These are phyloP conservation scores for Eumerus sabulonum DNA, from an alignment of 2,888 invertebrate genomes.

Conservation along the genomic window DNA sequence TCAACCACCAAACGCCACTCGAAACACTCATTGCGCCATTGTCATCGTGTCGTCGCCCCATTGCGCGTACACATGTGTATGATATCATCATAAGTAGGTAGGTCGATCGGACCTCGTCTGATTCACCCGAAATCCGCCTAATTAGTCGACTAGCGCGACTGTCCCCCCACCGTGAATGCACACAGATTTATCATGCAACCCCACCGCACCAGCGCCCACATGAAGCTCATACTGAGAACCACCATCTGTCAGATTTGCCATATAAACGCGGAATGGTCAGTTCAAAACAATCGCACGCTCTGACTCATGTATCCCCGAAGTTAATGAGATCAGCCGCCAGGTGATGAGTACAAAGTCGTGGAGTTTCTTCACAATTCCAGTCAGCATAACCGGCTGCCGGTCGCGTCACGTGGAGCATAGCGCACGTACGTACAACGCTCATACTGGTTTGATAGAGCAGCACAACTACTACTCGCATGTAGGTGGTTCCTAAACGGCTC, in stretches of 20 bases:
- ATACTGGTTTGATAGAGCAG: conserved; percentile 38
- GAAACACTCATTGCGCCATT: neutral
- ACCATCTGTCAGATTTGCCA: conserved; percentile 42
- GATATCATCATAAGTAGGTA: conserved; percentile 64
- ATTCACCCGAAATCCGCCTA: conserved; percentile 41
- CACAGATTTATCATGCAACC: conserved; percentile 48
- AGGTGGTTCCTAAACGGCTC: conserved; percentile 27
- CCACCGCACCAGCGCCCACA: conserved; percentile 27
- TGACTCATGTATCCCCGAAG: neutral
- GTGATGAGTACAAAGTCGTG: neutral
- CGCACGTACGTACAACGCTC: too few relatives aligned
- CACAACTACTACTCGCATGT: conserved; percentile 16
- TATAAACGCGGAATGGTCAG: neutral
- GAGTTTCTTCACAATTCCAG: conserved; percentile 2
- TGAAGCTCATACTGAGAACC: neutral
- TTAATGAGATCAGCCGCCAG: too few relatives aligned
- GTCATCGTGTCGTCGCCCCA: neutral
- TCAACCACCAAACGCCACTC: too few relatives aligned
- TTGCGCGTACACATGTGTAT: conserved; percentile 50
- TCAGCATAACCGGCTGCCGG: neutral
- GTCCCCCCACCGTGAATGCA: neutral
- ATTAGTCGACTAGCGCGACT: conserved; percentile 36
- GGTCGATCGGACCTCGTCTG: conserved; percentile 26
- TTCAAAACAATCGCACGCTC: neutral
- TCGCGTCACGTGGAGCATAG: too few relatives aligned